Evolutionary conservation across 2,888 invertebrate genomes (phyloP).

Genomic region (Miltochrista miniata): DNA sequence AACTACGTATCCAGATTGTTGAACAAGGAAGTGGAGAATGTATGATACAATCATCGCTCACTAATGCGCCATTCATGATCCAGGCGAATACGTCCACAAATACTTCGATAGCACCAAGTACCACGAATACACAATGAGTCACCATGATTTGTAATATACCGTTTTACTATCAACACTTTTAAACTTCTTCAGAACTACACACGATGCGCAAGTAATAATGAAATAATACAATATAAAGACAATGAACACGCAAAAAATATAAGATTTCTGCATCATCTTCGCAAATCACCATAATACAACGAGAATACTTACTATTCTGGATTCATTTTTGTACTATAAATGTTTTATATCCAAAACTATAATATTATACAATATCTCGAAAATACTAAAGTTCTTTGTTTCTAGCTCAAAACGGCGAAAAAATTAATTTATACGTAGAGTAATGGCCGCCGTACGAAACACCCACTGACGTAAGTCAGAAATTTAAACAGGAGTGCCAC

Average conservation of each 20-base stretch:
- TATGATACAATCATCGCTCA: slow-evolving; percentile 42
- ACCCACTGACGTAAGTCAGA: slow-evolving; percentile 82
- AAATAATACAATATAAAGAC: slow-evolving; percentile 45
- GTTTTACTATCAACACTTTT: slow-evolving; percentile 19
- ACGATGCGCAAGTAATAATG: slow-evolving; percentile 10
- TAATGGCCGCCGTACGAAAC: slow-evolving; percentile 81
- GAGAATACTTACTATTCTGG: slow-evolving; percentile 91
- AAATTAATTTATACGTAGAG: slow-evolving; percentile 77
- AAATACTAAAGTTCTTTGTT: slow-evolving; percentile 72
- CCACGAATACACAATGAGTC: slow-evolving; percentile 74
- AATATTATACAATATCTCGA: slow-evolving; percentile 53
- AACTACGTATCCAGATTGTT: slow-evolving; percentile 23
- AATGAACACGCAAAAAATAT: slow-evolving; percentile 71
- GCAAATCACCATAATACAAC: slow-evolving; percentile 53
- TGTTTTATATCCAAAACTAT: slow-evolving; percentile 64
- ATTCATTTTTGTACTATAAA: slow-evolving; percentile 86
- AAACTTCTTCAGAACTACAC: slow-evolving; percentile 8
- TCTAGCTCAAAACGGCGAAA: slow-evolving; percentile 74
- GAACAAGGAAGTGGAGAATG: slow-evolving; percentile 47
- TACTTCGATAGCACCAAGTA: slow-evolving; percentile 60
- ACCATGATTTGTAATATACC: slow-evolving; percentile 48
- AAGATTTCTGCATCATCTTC: slow-evolving; percentile 66
- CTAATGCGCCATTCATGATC: slow-evolving; percentile 68
- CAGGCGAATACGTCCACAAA: slow-evolving; percentile 64
- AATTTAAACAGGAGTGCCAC: slow-evolving; percentile 79